phyloP scores from a whole-genome alignment of 2,888 invertebrate species.

The Tholera decimalis region DNA sequence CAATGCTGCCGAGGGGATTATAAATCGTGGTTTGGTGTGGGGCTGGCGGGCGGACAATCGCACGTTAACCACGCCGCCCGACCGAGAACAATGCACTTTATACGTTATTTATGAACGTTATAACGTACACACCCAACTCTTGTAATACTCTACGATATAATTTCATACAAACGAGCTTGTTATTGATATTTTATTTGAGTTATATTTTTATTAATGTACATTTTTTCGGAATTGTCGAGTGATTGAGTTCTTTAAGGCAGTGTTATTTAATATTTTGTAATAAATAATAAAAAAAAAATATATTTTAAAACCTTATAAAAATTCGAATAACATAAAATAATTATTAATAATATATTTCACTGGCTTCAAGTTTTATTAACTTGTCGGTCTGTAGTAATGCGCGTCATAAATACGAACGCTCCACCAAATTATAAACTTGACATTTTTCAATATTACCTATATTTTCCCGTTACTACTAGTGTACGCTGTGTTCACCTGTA shows the following conservation, averaged over 20 bases:
- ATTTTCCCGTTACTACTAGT: slow-evolving; percentile 3
- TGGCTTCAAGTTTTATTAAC: background rate
- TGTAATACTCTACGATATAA: slow-evolving; percentile 74
- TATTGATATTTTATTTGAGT: slow-evolving; percentile 84
- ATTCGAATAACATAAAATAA: background rate
- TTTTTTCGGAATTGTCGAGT: slow-evolving; percentile 24
- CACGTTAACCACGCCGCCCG: slow-evolving; percentile 83
- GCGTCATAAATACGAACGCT: background rate
- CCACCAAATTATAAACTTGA: no score
- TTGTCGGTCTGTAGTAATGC: background rate
- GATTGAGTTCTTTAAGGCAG: slow-evolving; percentile 3
- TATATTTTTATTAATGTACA: slow-evolving; percentile 52
- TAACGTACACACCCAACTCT: slow-evolving; percentile 55
- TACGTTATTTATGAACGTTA: slow-evolving; percentile 76
- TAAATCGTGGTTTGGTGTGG: slow-evolving; percentile 49
- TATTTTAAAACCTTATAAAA: background rate
- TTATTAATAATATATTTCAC: no score
- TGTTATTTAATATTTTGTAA: background rate
- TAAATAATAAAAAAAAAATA: background rate
- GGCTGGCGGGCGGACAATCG: slow-evolving; percentile 77
- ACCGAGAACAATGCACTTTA: slow-evolving; percentile 80
- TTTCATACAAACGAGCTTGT: slow-evolving; percentile 84
- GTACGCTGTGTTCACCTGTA: slow-evolving; percentile 37
- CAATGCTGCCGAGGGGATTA: slow-evolving; percentile 64
- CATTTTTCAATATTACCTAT: background rate